These are phyloP conservation scores for Hyles vespertilio DNA, from an alignment of 1,140 invertebrate genomes.

Conservation along the genomic window DNA sequence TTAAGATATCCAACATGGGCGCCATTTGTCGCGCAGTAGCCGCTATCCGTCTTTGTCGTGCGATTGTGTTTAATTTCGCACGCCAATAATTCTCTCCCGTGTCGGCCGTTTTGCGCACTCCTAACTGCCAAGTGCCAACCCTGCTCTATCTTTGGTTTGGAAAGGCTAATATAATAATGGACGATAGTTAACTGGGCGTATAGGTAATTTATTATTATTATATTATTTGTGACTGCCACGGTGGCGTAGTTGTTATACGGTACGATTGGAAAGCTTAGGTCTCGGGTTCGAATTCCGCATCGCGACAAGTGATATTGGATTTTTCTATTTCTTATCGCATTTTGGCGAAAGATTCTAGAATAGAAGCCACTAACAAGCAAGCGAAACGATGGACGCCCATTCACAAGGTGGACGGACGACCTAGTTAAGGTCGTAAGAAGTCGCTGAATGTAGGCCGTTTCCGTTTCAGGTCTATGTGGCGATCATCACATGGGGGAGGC, in stretches of 20 bases:
- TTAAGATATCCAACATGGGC: no score
- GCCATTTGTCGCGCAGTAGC: no score
- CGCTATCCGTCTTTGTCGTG: conserved; percentile 5
- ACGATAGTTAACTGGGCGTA: not conserved
- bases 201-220: not conserved
- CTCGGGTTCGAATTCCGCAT: no score
- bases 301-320: no score
- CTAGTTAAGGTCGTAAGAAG: not conserved
- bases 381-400: not conserved
- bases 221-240: not conserved
- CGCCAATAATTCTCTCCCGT: conserved; percentile 3
- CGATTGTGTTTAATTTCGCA: conserved; percentile 1
- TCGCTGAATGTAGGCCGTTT: not conserved
- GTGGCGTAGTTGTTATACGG: no score
- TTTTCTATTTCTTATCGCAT: no score
- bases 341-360: not conserved
- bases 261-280: no score
- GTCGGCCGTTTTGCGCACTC: not conserved
- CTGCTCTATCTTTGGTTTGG: conserved; percentile 1
- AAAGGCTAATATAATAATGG: not conserved
- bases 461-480: not conserved
- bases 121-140: conserved; percentile 6
- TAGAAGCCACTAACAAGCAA: not conserved
- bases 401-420: not conserved
- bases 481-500: no score